Conservation (phyloP, 2,797 vertebrate genomes). For the Rhynchonycteris naso region DNA sequence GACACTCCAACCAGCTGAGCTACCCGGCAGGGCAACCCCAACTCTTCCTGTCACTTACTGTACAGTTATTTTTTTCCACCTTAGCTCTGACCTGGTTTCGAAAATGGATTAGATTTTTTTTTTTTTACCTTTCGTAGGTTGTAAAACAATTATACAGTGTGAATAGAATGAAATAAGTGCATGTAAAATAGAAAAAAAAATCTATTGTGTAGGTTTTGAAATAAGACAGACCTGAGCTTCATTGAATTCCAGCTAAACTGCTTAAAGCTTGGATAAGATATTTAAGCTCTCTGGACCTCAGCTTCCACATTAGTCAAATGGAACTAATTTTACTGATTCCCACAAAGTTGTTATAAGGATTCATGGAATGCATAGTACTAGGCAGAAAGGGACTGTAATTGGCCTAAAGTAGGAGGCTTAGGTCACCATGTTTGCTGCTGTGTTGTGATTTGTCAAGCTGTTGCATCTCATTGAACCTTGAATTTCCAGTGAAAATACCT, state of each 20-base stretch:
- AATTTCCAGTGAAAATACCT: conserved; percentile 19
- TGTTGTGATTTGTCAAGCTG: neutral
- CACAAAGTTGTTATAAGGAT: neutral
- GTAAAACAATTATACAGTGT: conserved; percentile 63
- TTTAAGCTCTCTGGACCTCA: neutral
- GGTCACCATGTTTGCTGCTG: neutral
- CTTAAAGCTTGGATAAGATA: neutral
- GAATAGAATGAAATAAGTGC: conserved; percentile 78
- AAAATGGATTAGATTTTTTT: conserved; percentile 79
- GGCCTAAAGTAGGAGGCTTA: neutral
- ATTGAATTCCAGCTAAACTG: neutral
- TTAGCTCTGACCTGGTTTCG: conserved; percentile 80
- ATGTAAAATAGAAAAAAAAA: conserved; percentile 29
- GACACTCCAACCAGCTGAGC: no score
- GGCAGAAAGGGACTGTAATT: neutral
- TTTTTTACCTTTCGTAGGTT: conserved; percentile 74
- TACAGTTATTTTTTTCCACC: conserved; percentile 55
- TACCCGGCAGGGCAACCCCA: neutral
- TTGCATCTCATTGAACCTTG: neutral
- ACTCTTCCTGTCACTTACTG: neutral
- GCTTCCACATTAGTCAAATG: conserved; percentile 26
- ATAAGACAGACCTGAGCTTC: neutral
- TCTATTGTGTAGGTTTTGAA: neutral
- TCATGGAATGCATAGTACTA: neutral
- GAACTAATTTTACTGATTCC: neutral